Evolutionary conservation across 2,888 invertebrate species (phyloP).

Genomic region (Nephrotoma appendiculata): DNA sequence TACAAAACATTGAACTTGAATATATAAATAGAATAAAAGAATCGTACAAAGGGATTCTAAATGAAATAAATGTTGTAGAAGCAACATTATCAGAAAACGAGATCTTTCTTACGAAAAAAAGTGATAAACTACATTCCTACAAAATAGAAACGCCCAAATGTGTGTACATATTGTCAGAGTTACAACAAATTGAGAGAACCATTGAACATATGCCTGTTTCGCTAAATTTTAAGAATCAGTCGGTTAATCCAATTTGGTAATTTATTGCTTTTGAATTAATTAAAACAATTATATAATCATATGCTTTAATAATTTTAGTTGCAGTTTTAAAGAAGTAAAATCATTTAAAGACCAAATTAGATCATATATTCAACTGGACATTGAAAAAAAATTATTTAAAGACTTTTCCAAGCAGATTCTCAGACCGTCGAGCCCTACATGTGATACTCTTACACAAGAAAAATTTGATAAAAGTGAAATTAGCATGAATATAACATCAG

Average conservation of each 20-base stretch:
- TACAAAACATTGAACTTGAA: slow-evolving; percentile 23
- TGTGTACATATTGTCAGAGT: neutral
- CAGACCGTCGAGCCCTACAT: neutral
- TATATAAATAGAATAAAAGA: neutral
- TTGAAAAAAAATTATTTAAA: neutral
- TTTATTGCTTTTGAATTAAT: neutral
- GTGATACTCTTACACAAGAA: neutral
- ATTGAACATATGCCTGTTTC: neutral
- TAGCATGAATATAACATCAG: neutral
- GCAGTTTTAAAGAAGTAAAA: slow-evolving; percentile 9
- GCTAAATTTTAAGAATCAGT: neutral
- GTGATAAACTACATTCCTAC: neutral
- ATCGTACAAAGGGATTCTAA: neutral
- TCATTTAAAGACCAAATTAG: neutral
- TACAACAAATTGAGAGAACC: neutral
- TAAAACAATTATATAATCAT: neutral
- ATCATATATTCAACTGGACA: neutral
- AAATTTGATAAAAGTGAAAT: neutral
- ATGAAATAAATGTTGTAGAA: neutral
- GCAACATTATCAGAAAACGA: slow-evolving; percentile 18
- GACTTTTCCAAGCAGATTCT: neutral
- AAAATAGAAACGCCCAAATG: neutral
- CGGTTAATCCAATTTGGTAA: slow-evolving; percentile 10
- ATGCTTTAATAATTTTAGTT: neutral
- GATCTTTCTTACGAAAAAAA: slow-evolving; percentile 11